Conservation (phyloP, 2,888 invertebrate species). For the Catonia carolina region DNA sequence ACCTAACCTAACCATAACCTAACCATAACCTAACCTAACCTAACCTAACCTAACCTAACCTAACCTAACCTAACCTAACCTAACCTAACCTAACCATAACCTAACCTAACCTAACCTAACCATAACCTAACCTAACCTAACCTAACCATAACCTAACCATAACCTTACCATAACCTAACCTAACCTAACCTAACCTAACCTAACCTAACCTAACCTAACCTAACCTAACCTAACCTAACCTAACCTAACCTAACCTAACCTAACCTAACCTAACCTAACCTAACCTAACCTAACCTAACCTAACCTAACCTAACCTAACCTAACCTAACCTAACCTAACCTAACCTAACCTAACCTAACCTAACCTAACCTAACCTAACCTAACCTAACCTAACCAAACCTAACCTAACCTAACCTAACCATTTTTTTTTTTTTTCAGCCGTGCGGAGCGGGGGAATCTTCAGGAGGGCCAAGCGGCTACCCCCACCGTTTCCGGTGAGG, state of each 20-base stretch:
- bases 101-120: too few relatives aligned
- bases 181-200: slow-evolving; percentile 30
- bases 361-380: slow-evolving; percentile 23
- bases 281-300: slow-evolving; percentile 5
- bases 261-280: slow-evolving; percentile 10
- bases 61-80: background rate
- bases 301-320: slow-evolving; percentile 20
- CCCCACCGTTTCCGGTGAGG: too few relatives aligned
- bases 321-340: slow-evolving; percentile 22
- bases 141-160: too few relatives aligned
- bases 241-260: slow-evolving; percentile 26
- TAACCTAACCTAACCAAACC: slow-evolving; percentile 22
- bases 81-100: too few relatives aligned
- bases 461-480: too few relatives aligned
- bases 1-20: too few relatives aligned
- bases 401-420: slow-evolving; percentile 11
- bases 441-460: too few relatives aligned
- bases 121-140: too few relatives aligned
- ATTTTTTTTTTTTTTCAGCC: too few relatives aligned
- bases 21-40: too few relatives aligned
- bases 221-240: slow-evolving; percentile 3
- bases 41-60: slow-evolving; percentile 24
- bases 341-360: slow-evolving; percentile 23
- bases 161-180: too few relatives aligned
- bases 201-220: slow-evolving; percentile 22